A percentile compares a stretch with the other conserved stretches of the same genome.
phyloP scores from a whole-genome alignment of 2,113 vertebrate species.

The Trematomus loennbergii region DNA sequence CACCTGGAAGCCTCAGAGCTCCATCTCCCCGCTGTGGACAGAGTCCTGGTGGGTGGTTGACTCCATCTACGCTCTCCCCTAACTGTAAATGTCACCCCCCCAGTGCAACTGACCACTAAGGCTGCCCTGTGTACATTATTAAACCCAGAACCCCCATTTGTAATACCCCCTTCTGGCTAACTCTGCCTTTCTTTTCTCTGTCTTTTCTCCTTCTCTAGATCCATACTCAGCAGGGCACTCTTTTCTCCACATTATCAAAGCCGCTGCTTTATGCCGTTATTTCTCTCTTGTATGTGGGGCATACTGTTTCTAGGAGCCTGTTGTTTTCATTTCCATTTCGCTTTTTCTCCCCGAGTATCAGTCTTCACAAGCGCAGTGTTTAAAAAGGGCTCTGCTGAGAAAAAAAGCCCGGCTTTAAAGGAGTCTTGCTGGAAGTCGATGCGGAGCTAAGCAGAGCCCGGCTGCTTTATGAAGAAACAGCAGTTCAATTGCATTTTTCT shows the following conservation, averaged over 20 bases:
- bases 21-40: conserved; percentile 49
- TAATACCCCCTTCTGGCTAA: conserved; percentile 24
- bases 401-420: conserved; percentile 47
- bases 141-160: conserved; percentile 56
- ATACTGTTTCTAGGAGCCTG: conserved; percentile 36
- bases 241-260: conserved; percentile 56
- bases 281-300: conserved; percentile 25
- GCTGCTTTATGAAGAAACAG: conserved; percentile 40
- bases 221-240: conserved; percentile 52
- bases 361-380: conserved; percentile 40
- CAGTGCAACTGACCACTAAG: conserved; percentile 54
- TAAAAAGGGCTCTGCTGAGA: conserved; percentile 48
- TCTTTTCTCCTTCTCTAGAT: conserved; percentile 18
- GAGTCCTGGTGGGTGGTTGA: conserved; percentile 63
- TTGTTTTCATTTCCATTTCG: conserved; percentile 61
- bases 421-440: conserved; percentile 44
- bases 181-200: background rate
- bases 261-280: conserved; percentile 34
- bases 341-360: conserved; percentile 43
- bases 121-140: conserved; percentile 67
- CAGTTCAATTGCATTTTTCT: conserved; percentile 38
- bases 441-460: conserved; percentile 41
- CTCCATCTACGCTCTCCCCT: conserved; percentile 41
- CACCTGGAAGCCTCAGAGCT: conserved; percentile 3
- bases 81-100: conserved; percentile 68